A percentile compares a stretch with the other conserved stretches of the same genome.
These are phyloP conservation scores for Datnioides undecimradiatus DNA, from an alignment of 2,113 vertebrate species.

Conservation along the genomic window DNA sequence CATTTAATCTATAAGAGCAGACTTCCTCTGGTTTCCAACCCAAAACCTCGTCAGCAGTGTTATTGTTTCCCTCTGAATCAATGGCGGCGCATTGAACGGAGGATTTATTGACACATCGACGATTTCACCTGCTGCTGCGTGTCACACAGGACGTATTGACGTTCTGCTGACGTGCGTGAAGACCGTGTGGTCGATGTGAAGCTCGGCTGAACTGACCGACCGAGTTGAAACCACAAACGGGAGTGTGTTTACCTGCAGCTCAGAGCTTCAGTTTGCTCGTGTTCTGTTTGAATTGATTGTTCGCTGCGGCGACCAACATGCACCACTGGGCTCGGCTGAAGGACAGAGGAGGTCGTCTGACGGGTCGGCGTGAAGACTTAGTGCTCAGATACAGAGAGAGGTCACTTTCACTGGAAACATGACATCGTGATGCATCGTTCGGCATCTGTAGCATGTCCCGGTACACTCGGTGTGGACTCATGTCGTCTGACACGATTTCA, in stretches of 20 bases:
- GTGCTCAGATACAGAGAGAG: background rate
- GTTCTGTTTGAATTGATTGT: background rate
- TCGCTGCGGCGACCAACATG: background rate
- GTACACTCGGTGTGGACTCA: background rate
- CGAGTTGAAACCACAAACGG: background rate
- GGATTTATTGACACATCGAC: background rate
- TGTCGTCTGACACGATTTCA: background rate
- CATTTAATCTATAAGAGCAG: too few relatives aligned
- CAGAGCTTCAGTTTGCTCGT: background rate
- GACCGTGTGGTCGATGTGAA: background rate
- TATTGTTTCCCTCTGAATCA: background rate
- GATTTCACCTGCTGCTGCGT: background rate
- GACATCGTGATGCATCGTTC: constrained; percentile 11
- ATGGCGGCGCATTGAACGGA: accelerated
- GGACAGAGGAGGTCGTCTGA: background rate
- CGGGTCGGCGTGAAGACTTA: background rate
- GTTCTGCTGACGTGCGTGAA: background rate
- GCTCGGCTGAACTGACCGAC: too few relatives aligned
- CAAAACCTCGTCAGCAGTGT: background rate
- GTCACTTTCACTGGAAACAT: background rate
- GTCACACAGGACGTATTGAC: background rate
- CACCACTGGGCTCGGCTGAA: background rate
- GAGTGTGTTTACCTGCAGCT: background rate
- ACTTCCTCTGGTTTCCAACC: background rate
- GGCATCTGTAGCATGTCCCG: background rate